Conservation (phyloP, 1,140 invertebrate genomes). For the Conus betulinus region DNA sequence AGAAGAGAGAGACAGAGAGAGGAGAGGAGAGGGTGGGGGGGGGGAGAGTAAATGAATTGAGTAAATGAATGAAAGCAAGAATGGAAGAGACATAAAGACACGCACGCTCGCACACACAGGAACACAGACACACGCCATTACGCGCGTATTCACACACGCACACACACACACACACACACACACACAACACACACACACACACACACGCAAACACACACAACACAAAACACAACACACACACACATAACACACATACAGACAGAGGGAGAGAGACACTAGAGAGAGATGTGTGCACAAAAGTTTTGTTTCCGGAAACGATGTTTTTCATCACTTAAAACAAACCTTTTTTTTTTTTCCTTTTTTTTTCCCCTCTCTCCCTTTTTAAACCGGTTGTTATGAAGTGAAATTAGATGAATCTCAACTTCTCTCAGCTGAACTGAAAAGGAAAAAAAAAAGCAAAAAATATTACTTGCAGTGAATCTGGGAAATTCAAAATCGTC, state of each 20-base stretch:
- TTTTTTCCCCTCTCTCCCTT: too few relatives aligned
- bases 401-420: too few relatives aligned
- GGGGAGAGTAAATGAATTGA: not conserved
- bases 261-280: not conserved
- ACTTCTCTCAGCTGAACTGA: too few relatives aligned
- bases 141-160: not conserved
- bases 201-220: constrained; percentile 31
- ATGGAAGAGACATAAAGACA: constrained; percentile 8
- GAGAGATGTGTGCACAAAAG: not conserved
- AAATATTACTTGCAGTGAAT: too few relatives aligned
- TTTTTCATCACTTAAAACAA: too few relatives aligned
- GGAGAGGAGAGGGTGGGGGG: constrained; percentile 2
- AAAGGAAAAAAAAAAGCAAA: too few relatives aligned
- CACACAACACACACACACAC: constrained; percentile 1
- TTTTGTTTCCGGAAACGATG: too few relatives aligned
- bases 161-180: constrained; percentile 26
- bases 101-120: not conserved
- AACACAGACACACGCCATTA: not conserved
- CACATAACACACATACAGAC: not conserved
- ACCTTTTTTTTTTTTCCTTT: too few relatives aligned
- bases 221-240: constrained; percentile 24
- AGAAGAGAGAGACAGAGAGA: not conserved
- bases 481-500: too few relatives aligned
- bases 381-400: too few relatives aligned
- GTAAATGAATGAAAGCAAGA: not conserved